phyloP scores from a whole-genome alignment of 2,113 vertebrate genomes.

The Aptenodytes forsteri region DNA sequence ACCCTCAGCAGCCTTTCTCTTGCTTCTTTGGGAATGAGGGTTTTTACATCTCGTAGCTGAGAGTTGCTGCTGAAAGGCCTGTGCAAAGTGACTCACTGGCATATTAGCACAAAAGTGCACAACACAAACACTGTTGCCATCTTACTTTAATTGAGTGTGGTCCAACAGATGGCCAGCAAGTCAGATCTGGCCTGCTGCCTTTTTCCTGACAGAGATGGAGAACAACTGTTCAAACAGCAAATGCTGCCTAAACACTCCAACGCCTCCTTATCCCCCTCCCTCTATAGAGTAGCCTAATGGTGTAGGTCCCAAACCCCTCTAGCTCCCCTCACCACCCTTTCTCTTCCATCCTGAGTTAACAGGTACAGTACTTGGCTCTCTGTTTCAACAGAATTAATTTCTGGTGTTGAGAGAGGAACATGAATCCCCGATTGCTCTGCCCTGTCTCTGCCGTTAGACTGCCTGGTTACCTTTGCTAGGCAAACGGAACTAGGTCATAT shows the following conservation, averaged over 20 bases:
- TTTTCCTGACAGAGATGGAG: neutral
- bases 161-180: slow-evolving; percentile 59
- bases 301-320: neutral
- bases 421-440: neutral
- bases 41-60: neutral
- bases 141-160: slow-evolving; percentile 17
- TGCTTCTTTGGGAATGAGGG: neutral
- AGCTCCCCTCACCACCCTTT: neutral
- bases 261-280: neutral
- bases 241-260: neutral
- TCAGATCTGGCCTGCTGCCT: slow-evolving; percentile 56
- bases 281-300: neutral
- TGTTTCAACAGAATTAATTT: neutral
- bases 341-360: neutral
- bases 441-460: neutral
- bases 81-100: neutral
- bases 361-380: neutral
- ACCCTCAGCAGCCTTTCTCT: neutral
- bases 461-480: neutral
- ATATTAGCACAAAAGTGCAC: neutral
- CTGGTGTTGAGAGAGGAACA: neutral
- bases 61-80: neutral
- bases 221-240: slow-evolving; percentile 35
- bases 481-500: neutral
- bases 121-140: slow-evolving; percentile 8